These are phyloP conservation scores for Triplophysa tibetana DNA, from an alignment of 2,113 vertebrate genomes.

Conservation along the genomic window DNA sequence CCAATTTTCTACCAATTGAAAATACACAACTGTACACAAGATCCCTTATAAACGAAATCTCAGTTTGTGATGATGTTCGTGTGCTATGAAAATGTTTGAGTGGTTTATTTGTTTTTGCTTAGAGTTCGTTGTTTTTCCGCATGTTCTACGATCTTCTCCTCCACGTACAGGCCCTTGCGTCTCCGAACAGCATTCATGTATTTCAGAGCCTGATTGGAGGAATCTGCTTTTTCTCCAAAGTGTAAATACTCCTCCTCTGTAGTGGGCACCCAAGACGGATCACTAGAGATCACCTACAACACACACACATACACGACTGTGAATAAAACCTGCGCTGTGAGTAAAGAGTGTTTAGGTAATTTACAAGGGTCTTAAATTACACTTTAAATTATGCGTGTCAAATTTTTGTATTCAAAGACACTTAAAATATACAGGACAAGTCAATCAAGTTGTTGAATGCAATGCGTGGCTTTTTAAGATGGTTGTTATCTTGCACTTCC, in stretches of 20 bases:
- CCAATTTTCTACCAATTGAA: not conserved
- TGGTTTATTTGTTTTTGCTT: slow-evolving; percentile 86
- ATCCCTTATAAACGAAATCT: not conserved
- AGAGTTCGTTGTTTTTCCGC: slow-evolving; percentile 97
- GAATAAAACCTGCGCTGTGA: not conserved
- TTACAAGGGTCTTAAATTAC: no score
- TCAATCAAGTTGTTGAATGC: no score
- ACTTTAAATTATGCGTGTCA: no score
- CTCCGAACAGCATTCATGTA: slow-evolving; percentile 91
- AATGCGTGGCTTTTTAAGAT: no score
- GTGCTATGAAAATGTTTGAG: not conserved
- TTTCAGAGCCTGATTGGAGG: slow-evolving; percentile 89
- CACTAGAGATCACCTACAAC: slow-evolving; percentile 85
- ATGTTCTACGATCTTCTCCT: slow-evolving; percentile 94
- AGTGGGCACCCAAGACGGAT: slow-evolving; percentile 96
- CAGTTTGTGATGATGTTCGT: not conserved
- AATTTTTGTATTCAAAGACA: no score
- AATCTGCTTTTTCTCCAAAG: slow-evolving; percentile 96
- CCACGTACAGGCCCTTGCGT: slow-evolving; percentile 92
- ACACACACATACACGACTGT: slow-evolving; percentile 1
- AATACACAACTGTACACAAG: not conserved
- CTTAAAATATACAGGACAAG: no score
- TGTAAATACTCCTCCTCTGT: slow-evolving; percentile 97
- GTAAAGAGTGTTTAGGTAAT: not conserved
- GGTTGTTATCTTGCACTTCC: no score